These are phyloP conservation scores for Barnardius zonarius DNA, from an alignment of 2,113 vertebrate genomes.

Conservation along the genomic window DNA sequence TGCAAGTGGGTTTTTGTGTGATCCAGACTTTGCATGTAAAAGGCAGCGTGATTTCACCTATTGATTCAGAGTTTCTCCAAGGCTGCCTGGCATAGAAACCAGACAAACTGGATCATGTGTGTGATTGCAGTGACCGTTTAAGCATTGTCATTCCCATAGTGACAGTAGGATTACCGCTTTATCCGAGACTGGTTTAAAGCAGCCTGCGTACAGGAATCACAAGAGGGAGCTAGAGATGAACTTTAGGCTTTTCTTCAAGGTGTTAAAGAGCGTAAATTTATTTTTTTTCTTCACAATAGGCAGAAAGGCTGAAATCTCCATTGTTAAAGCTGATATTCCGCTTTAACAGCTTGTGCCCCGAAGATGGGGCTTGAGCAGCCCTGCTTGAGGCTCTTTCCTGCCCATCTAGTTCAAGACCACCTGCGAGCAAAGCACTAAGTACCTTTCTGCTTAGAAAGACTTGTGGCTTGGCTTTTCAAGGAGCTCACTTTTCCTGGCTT, in stretches of 20 bases:
- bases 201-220: background rate
- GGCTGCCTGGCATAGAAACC: background rate
- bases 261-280: background rate
- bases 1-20: background rate
- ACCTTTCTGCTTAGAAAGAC: background rate
- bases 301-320: background rate
- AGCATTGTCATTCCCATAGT: background rate
- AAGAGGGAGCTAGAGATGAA: constrained; percentile 2
- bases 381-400: background rate
- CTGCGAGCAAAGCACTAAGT: background rate
- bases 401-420: background rate
- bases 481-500: background rate
- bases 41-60: background rate
- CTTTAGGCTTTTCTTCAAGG: background rate
- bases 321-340: background rate
- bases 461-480: background rate
- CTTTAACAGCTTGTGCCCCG: background rate
- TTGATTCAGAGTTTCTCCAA: background rate
- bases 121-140: background rate
- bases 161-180: background rate
- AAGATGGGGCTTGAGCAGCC: background rate
- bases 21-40: background rate
- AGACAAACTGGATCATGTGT: background rate
- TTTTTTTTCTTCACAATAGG: background rate
- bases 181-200: background rate